Percentiles rank a stretch among this genome's conserved stretches.
These are phyloP conservation scores for Saturnia japonica DNA, from an alignment of 2,888 invertebrate species.

Conservation along the genomic window DNA sequence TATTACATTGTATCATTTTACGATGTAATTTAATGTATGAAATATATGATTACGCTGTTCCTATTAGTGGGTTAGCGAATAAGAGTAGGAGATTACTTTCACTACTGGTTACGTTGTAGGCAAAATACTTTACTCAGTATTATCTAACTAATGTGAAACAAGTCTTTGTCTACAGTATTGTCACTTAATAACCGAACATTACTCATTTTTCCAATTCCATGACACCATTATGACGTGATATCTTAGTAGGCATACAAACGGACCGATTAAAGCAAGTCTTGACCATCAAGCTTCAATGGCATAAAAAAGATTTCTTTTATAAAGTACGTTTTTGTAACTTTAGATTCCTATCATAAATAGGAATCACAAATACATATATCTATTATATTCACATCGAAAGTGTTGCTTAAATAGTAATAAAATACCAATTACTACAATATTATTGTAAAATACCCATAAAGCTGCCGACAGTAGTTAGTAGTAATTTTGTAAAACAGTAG, in stretches of 20 bases:
- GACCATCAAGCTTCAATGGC: neutral
- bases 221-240: too few relatives aligned
- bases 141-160: neutral
- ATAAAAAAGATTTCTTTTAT: neutral
- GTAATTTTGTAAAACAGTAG: neutral
- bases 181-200: too few relatives aligned
- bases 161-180: neutral
- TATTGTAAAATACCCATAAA: neutral
- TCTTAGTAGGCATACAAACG: too few relatives aligned
- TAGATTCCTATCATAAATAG: too few relatives aligned
- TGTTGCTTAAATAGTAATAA: too few relatives aligned
- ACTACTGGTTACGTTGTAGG: neutral
- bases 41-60: neutral
- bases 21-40: too few relatives aligned
- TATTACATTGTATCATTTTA: too few relatives aligned
- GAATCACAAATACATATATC: too few relatives aligned
- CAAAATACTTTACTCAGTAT: neutral
- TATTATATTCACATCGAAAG: too few relatives aligned
- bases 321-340: neutral
- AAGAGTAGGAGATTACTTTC: neutral
- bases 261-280: too few relatives aligned
- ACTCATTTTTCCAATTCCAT: too few relatives aligned
- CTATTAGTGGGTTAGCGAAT: neutral
- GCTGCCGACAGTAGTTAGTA: neutral
- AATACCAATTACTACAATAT: neutral